phyloP scores from a whole-genome alignment of 2,113 vertebrate genomes.

The Lutjanus erythropterus region DNA sequence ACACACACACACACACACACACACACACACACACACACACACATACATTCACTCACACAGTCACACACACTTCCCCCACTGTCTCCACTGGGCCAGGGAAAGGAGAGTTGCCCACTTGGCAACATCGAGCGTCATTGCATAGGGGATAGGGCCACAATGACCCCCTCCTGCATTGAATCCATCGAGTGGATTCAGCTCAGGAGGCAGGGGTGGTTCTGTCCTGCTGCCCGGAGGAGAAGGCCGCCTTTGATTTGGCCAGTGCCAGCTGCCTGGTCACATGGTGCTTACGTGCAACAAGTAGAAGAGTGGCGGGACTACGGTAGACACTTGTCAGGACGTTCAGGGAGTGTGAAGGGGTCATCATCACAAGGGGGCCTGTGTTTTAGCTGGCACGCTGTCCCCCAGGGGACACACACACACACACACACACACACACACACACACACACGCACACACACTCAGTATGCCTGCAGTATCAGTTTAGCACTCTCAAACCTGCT shows the following conservation, averaged over 20 bases:
- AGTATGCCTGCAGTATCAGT: slow-evolving; percentile 10
- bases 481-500: neutral
- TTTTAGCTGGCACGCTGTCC: slow-evolving; percentile 52
- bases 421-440: slow-evolving; percentile 2
- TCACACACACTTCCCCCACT: slow-evolving; percentile 25
- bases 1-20: slow-evolving; percentile 33
- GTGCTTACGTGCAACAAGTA: slow-evolving; percentile 56
- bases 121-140: slow-evolving; percentile 24
- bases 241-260: slow-evolving; percentile 61
- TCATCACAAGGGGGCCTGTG: slow-evolving; percentile 70
- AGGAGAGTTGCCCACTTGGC: slow-evolving; percentile 44
- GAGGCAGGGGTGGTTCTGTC: slow-evolving; percentile 34
- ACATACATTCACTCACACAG: slow-evolving; percentile 33
- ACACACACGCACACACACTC: slow-evolving; percentile 5
- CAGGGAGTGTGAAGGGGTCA: slow-evolving; percentile 63
- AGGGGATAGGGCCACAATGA: slow-evolving; percentile 3
- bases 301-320: slow-evolving; percentile 35
- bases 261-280: slow-evolving; percentile 78
- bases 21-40: slow-evolving; percentile 36
- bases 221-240: slow-evolving; percentile 62
- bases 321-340: slow-evolving; percentile 61
- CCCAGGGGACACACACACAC: neutral
- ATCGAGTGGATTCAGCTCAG: slow-evolving; percentile 20
- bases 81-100: slow-evolving; percentile 20
- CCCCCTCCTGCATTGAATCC: slow-evolving; percentile 25